Percentiles rank a stretch among this genome's conserved stretches.
These are phyloP conservation scores for Notodonta ziczac DNA, from an alignment of 2,888 invertebrate species.

Conservation along the genomic window DNA sequence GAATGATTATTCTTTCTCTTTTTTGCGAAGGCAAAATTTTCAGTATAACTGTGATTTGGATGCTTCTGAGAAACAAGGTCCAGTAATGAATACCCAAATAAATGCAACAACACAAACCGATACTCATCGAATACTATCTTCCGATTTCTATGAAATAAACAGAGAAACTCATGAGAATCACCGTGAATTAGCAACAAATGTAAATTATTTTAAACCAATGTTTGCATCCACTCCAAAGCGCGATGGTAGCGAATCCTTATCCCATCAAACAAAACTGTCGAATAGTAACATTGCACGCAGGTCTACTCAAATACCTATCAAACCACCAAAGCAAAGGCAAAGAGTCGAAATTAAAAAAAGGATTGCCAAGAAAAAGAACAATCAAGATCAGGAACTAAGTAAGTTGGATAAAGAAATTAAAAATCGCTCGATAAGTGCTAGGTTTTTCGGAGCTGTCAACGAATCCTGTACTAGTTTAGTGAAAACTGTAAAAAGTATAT, in stretches of 20 bases:
- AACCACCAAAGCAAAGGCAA: not conserved
- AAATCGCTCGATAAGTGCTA: conserved; percentile 53
- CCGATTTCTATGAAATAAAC: not conserved
- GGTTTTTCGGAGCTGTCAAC: conserved; percentile 64
- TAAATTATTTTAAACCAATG: conserved; percentile 51
- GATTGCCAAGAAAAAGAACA: conserved; percentile 8
- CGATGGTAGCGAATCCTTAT: conserved; percentile 8
- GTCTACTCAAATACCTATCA: not conserved
- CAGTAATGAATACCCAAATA: conserved; percentile 7
- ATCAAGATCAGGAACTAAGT: conserved; percentile 12
- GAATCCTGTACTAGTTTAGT: conserved; percentile 67
- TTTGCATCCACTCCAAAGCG: conserved; percentile 63
- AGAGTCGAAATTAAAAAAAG: conserved; percentile 10
- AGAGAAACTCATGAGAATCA: conserved; percentile 6
- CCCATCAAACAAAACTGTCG: conserved; percentile 10
- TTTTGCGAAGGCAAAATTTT: conserved; percentile 31
- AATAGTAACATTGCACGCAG: conserved; percentile 10
- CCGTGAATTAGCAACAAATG: conserved; percentile 13
- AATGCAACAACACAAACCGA: conserved; percentile 7
- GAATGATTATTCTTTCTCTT: conserved; percentile 44
- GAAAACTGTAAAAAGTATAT: conserved; percentile 66
- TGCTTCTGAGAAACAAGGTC: conserved; percentile 6
- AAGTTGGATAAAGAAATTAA: conserved; percentile 34
- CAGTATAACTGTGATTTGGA: conserved; percentile 3
- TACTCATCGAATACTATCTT: not conserved